These are phyloP conservation scores for Orthosia incerta DNA, from an alignment of 2,888 invertebrate species.

Conservation along the genomic window DNA sequence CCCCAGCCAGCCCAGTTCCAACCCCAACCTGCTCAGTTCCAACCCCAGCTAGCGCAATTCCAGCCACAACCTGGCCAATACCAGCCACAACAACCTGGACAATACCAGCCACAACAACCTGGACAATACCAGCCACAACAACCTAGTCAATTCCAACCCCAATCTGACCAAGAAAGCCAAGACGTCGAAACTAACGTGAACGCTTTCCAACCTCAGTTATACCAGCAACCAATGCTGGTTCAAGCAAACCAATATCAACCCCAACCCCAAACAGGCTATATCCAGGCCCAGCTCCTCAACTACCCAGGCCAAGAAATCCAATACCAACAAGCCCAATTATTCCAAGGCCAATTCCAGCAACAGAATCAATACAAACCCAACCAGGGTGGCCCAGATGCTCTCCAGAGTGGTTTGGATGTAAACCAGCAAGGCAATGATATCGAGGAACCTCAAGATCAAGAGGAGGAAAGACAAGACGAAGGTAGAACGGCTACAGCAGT, in stretches of 20 bases:
- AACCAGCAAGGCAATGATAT: slow-evolving; percentile 85
- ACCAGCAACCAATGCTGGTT: slow-evolving; percentile 61
- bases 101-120: slow-evolving; percentile 44
- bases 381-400: slow-evolving; percentile 71
- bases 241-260: slow-evolving; percentile 61
- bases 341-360: slow-evolving; percentile 58
- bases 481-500: slow-evolving; percentile 82
- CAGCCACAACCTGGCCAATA: slow-evolving; percentile 63
- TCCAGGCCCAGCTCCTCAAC: slow-evolving; percentile 67
- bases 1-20: slow-evolving; percentile 35
- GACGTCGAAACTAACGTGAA: slow-evolving; percentile 62
- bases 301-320: slow-evolving; percentile 68
- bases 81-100: slow-evolving; percentile 55
- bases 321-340: slow-evolving; percentile 41
- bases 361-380: slow-evolving; percentile 63
- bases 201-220: slow-evolving; percentile 57
- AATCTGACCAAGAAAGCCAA: slow-evolving; percentile 53
- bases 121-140: slow-evolving; percentile 38
- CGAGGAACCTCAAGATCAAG: slow-evolving; percentile 75
- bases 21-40: slow-evolving; percentile 55
- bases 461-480: slow-evolving; percentile 72
- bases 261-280: slow-evolving; percentile 59
- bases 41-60: slow-evolving; percentile 67
- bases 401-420: slow-evolving; percentile 84
- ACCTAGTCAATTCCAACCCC: slow-evolving; percentile 40